Conservation (phyloP, 2,888 invertebrate species). For the Automeris io region DNA sequence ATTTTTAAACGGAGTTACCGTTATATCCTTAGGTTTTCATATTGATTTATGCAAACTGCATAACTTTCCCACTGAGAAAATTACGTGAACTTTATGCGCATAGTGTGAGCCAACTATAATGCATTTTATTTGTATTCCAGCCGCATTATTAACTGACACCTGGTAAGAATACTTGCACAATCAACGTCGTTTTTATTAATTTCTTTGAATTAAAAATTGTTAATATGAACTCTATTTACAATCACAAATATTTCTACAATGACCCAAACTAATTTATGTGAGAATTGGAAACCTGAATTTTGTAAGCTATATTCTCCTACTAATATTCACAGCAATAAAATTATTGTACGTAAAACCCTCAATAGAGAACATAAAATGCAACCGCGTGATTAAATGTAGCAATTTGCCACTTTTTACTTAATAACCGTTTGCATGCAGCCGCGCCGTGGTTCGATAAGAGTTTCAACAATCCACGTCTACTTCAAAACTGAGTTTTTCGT, state of each 20-base stretch:
- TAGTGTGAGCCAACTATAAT: conserved; percentile 24
- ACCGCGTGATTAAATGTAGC: conserved; percentile 41
- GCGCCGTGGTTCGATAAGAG: conserved; percentile 17
- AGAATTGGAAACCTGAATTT: too few relatives aligned
- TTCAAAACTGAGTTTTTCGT: conserved; percentile 5
- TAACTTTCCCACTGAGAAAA: background rate
- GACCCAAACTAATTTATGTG: too few relatives aligned
- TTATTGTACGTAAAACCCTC: conserved; percentile 11
- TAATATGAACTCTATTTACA: conserved; percentile 4
- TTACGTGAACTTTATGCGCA: background rate
- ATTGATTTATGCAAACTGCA: too few relatives aligned
- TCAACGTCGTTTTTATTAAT: conserved; percentile 20
- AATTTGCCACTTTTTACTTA: conserved; percentile 38
- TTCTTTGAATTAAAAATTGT: conserved; percentile 1
- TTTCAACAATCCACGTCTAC: conserved; percentile 34
- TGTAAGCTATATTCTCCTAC: conserved; percentile 2
- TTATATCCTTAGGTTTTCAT: too few relatives aligned
- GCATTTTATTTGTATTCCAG: conserved; percentile 43
- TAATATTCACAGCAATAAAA: conserved; percentile 4
- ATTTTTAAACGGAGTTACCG: too few relatives aligned
- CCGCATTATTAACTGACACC: conserved; percentile 29
- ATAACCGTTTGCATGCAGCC: conserved; percentile 30
- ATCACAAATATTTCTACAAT: conserved; percentile 1
- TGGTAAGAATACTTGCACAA: conserved; percentile 28
- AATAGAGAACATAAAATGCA: conserved; percentile 31